Evolutionary conservation across 2,888 invertebrate genomes (phyloP), one percentile per base, ranked within the genome.

Genomic region (Drosophila villosipedis): DNA sequence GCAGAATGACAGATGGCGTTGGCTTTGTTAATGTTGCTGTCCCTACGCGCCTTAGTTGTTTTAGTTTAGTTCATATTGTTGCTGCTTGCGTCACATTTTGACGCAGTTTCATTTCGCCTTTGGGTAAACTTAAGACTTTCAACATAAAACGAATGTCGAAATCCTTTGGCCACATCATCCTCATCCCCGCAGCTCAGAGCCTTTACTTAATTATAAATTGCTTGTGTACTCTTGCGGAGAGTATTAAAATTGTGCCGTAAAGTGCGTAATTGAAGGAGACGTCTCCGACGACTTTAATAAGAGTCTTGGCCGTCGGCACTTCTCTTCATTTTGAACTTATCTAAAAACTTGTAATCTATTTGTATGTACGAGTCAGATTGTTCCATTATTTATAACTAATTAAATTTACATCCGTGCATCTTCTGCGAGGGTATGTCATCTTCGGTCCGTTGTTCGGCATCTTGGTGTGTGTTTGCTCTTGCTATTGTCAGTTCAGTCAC

Each of bases 151-250:
- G 47, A 73, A 76, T 69, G 70, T 66, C 63, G 66, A 73, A 76
- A 72, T 73, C 50, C 67, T 65, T 70, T 47, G 59, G 65, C 66
- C 80, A 71, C 72, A 65, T 55, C n/a, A n/a, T 68, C 64, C 49
- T 50, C 61, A 71, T 30, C 39, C 61, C 25, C 33, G 14, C 30
- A 67, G 30, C 67, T 68, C 66, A 68, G 64, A 83, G 72, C 60
- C 62, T 73, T 87, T 76, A 88, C 80, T 85, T 88, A 80, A 88
- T 83, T 78, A 78, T 77, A 74, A 75, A 80, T 68, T 68, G 25
- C 43, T n/a, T 50, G 59, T 28, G n/a, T 33, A 14, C 4, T 37
- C 30, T 9, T 10, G 25, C 5, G 16, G n/a, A 53, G 47, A 47
- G 25, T 16, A 47, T 47, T 25, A 25, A 16, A 47, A 16, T 47